These are phyloP conservation scores for Lasioglossum vierecki DNA, from an alignment of 2,888 invertebrate genomes.

Conservation along the genomic window DNA sequence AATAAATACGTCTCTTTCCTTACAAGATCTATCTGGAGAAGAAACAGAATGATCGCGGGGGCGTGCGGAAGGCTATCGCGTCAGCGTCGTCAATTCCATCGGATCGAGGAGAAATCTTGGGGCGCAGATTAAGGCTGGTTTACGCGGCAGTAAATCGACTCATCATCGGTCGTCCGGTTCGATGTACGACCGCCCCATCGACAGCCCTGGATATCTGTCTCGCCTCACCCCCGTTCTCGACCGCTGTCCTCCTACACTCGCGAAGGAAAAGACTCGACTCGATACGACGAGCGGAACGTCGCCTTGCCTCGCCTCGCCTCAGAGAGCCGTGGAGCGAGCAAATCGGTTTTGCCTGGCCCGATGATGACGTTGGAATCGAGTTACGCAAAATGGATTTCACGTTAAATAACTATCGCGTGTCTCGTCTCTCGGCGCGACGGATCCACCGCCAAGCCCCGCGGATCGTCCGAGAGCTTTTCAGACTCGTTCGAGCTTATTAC, in stretches of 20 bases:
- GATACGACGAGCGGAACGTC: slow-evolving; percentile 40
- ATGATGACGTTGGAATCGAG: slow-evolving; percentile 81
- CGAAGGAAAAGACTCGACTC: slow-evolving; percentile 25
- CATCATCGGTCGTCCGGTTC: slow-evolving; percentile 57
- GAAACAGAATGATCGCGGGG: too few species aligned
- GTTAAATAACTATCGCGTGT: slow-evolving; percentile 79
- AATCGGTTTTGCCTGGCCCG: slow-evolving; percentile 77
- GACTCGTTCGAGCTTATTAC: slow-evolving; percentile 15
- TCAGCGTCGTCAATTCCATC: not conserved
- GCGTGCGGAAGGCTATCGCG: not conserved
- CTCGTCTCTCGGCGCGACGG: slow-evolving; percentile 16
- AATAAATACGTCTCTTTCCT: too few species aligned
- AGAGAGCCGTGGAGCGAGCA: slow-evolving; percentile 45
- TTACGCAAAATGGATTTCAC: slow-evolving; percentile 81
- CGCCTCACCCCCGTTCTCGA: not conserved
- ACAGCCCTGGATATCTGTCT: slow-evolving; percentile 16
- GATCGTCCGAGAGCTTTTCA: slow-evolving; percentile 27
- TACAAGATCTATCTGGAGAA: not conserved
- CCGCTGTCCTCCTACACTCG: slow-evolving; percentile 14
- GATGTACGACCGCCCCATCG: slow-evolving; percentile 11
- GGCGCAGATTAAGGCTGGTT: slow-evolving; percentile 74
- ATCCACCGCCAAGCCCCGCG: not conserved
- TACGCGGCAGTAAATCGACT: slow-evolving; percentile 76
- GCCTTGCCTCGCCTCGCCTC: not conserved
- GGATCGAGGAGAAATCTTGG: not conserved